phyloP scores from a whole-genome alignment of 2,797 vertebrate genomes.

The Melanogrammus aeglefinus region DNA sequence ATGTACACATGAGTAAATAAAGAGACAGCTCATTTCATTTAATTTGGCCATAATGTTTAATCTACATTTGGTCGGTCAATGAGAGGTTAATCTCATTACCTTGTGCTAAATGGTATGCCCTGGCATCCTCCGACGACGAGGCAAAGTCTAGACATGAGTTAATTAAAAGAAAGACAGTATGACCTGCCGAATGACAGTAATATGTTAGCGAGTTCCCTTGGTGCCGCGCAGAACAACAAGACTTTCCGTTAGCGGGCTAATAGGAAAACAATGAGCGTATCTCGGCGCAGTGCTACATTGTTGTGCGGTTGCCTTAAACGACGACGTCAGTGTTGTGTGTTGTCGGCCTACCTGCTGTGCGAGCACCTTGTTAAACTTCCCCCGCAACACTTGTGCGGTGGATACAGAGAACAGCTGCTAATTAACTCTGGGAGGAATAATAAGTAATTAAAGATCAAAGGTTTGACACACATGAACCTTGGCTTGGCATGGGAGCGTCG shows the following conservation, averaged over 20 bases:
- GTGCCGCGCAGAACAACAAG: constrained; percentile 39
- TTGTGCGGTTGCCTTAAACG: constrained; percentile 59
- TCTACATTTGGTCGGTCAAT: constrained; percentile 66
- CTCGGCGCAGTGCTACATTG: constrained; percentile 24
- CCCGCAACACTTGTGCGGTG: constrained; percentile 54
- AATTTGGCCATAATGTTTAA: constrained; percentile 61
- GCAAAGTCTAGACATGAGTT: constrained; percentile 58
- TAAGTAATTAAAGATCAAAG: constrained; percentile 27
- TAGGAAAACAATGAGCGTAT: constrained; percentile 23
- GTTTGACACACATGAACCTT: not conserved
- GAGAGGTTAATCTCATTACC: constrained; percentile 70
- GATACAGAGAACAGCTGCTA: constrained; percentile 56
- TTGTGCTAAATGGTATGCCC: constrained; percentile 59
- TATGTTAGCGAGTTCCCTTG: constrained; percentile 45
- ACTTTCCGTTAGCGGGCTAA: constrained; percentile 27
- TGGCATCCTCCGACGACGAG: constrained; percentile 59
- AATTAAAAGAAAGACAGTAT: constrained; percentile 67
- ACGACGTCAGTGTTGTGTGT: constrained; percentile 7
- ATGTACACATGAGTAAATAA: constrained; percentile 59
- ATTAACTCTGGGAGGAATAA: constrained; percentile 51
- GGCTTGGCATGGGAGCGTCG: too few species aligned
- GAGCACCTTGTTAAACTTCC: constrained; percentile 60
- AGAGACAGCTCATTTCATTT: constrained; percentile 49
- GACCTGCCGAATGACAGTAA: constrained; percentile 42
- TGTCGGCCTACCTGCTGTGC: constrained; percentile 65